Base-by-base conservation (phyloP, 1,140 invertebrate genomes). In the Drosophila bocqueti region DNA sequence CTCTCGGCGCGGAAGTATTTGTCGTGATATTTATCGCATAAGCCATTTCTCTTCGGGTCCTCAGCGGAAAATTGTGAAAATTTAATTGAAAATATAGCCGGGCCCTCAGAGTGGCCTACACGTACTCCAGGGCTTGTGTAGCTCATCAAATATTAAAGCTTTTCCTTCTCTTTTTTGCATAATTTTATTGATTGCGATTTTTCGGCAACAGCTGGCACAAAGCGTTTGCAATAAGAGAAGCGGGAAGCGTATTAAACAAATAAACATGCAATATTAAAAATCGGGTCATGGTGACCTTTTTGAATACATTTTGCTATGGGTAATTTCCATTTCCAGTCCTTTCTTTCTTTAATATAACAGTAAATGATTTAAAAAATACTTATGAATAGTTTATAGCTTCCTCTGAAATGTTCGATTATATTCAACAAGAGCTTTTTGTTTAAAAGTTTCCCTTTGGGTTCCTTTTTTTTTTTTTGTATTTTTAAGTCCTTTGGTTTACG, bases 11-110 rank as follows among this genome's bases (percentile, higher is more conserved):
- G 84, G 81, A 87, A 87, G 84, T 83, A 87, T 89, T 87, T 89
- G 85, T 89, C 84, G 64, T 76, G 84, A 89, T 81, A 89, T 89
- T 89, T 89, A 89, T 89, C 84, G 84, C 84, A 89, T 83, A 89
- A 81, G 81, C 85, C 74, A 80, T 84, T 72, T 80, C 64, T 73
- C 68, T 79, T 75, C 55, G 61, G 69, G 40, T 57, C 73, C 59
- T 42, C 45, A 75, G 79, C 69, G 73, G 77, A 81, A 87, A 89
- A 89, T 89, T 89, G 84, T 89, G 84, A 84, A 89, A 89, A 89
- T 89, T 89, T 89, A 89, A 89, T 89, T 89, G 84, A 89, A 89
- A 89, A 84, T 59, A 55, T 65, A 67, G 81, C 42, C 72, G 64
- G 71, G 40, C 57, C 42, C 21, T 47, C 29, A 54, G 72, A 34